phyloP scores from a whole-genome alignment of 2,113 vertebrate genomes.

The Rhizomys pruinosus region DNA sequence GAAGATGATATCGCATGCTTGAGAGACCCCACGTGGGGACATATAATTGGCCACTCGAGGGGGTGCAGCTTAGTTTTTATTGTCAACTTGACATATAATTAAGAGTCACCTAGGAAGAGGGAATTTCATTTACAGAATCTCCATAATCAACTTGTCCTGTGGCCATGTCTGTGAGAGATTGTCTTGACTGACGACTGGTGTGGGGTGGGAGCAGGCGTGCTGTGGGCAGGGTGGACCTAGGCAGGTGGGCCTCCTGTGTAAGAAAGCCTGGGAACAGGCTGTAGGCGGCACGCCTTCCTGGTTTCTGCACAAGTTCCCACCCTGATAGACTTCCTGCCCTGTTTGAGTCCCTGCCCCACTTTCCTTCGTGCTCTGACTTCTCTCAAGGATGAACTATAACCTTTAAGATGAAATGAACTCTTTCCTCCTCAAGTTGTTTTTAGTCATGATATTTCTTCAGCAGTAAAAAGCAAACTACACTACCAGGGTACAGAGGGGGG shows the following conservation, averaged over 20 bases:
- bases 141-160: neutral
- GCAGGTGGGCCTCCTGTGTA: neutral
- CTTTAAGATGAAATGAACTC: neutral
- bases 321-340: neutral
- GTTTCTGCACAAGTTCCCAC: neutral
- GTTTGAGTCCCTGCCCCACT: neutral
- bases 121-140: neutral
- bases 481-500: no score
- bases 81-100: neutral
- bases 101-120: neutral
- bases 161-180: neutral
- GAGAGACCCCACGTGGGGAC: accelerated
- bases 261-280: neutral
- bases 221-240: no score
- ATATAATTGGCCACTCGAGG: neutral
- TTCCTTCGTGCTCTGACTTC: neutral
- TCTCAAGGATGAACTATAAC: neutral
- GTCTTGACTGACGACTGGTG: neutral
- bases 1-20: accelerated
- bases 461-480: neutral
- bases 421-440: neutral
- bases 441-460: neutral
- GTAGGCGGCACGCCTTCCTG: neutral
- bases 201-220: no score
- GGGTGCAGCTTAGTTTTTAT: neutral